phyloP scores from a whole-genome alignment of 2,113 vertebrate genomes.

The Eidolon helvum region DNA sequence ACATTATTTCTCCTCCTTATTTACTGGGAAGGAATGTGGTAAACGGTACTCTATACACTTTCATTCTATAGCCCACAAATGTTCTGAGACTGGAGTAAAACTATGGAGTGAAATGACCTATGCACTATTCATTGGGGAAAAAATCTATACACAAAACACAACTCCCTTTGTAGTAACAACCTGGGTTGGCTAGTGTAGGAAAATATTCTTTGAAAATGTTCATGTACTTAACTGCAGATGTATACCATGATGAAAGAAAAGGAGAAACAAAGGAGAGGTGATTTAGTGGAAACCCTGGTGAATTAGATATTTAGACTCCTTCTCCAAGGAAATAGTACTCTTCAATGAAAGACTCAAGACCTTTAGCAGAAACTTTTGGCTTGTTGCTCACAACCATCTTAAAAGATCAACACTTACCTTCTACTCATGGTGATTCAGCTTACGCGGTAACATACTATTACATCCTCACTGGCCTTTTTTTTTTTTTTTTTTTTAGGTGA shows the following conservation, averaged over 20 bases:
- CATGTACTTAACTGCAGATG: neutral
- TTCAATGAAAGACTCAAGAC: conserved; percentile 7
- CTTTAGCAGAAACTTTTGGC: neutral
- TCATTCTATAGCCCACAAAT: neutral
- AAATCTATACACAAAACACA: neutral
- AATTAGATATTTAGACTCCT: neutral
- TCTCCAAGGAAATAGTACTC: fast-evolving
- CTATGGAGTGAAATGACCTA: neutral
- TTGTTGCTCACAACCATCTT: neutral
- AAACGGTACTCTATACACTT: neutral
- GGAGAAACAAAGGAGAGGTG: neutral
- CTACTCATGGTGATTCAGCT: neutral
- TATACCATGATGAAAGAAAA: neutral
- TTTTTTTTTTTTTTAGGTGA: neutral
- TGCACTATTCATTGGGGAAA: neutral
- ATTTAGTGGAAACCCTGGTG: neutral
- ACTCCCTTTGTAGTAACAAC: neutral
- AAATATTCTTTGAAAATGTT: neutral
- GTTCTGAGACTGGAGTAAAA: neutral
- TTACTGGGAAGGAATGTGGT: neutral
- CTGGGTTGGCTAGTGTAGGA: neutral
- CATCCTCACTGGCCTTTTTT: neutral
- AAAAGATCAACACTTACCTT: conserved; percentile 12
- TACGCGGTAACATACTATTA: conserved; percentile 26
- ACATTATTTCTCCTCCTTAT: neutral